phyloP scores from a whole-genome alignment of 2,888 invertebrate species.

The Mechanitis messenoides region DNA sequence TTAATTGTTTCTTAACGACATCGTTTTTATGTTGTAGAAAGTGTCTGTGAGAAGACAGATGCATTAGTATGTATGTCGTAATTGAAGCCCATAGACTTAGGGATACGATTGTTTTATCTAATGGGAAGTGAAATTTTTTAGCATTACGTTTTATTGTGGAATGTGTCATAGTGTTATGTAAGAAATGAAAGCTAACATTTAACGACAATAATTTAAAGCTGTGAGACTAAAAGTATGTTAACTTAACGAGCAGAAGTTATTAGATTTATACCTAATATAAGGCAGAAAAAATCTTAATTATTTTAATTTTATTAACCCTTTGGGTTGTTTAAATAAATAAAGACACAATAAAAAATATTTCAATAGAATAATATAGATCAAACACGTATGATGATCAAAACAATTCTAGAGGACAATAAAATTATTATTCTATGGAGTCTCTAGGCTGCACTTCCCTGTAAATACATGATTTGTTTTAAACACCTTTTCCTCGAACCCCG shows the following conservation, averaged over 20 bases:
- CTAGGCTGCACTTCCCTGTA: constrained; percentile 30
- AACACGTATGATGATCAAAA: background rate
- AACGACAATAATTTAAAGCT: constrained; percentile 1
- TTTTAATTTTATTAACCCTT: no score
- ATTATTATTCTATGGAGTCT: constrained; percentile 29
- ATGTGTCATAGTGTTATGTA: constrained; percentile 15
- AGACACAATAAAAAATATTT: no score
- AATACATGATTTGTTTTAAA: constrained; percentile 36
- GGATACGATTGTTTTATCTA: constrained; percentile 17
- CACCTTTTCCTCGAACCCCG: constrained; percentile 29
- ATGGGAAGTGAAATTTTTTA: constrained; percentile 23
- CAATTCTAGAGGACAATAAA: constrained; percentile 16
- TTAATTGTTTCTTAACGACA: constrained; percentile 26
- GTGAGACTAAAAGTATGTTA: background rate
- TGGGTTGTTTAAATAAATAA: no score
- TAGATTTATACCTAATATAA: no score
- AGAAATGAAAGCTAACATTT: constrained; percentile 21
- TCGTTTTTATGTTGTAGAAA: constrained; percentile 28
- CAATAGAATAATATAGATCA: no score
- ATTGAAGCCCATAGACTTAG: constrained; percentile 21
- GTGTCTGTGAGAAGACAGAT: constrained; percentile 24
- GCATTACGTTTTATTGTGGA: constrained; percentile 13
- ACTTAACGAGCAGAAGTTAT: background rate
- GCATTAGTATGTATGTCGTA: constrained; percentile 23
- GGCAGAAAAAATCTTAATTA: no score